A percentile compares a stretch with the other conserved stretches of the same genome.
These are phyloP conservation scores for Austrolebias charrua DNA, from an alignment of 2,797 vertebrate genomes.

Conservation along the genomic window DNA sequence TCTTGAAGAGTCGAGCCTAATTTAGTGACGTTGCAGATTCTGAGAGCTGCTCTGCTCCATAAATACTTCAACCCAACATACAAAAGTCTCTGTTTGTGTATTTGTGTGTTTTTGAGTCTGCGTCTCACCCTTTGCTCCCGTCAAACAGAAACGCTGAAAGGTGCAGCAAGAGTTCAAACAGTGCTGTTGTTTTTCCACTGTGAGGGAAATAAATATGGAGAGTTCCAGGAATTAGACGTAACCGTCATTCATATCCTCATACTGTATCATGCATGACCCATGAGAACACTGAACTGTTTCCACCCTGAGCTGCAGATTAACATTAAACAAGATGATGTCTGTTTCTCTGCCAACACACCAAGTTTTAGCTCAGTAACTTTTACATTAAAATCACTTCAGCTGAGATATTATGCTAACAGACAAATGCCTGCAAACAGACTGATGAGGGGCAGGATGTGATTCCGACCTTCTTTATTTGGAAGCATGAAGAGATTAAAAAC, in stretches of 20 bases:
- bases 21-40: constrained; percentile 3
- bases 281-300: no score
- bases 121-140: constrained; percentile 19
- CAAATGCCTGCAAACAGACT: no score
- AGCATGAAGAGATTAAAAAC: neutral
- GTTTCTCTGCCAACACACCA: no score
- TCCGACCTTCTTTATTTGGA: constrained; percentile 30
- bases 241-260: neutral
- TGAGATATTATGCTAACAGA: no score
- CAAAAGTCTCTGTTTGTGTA: constrained; percentile 25
- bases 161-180: neutral
- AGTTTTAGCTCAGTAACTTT: no score
- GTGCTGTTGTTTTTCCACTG: neutral
- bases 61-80: constrained; percentile 43
- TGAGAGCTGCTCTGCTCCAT: constrained; percentile 12
- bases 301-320: no score
- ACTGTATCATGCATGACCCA: neutral
- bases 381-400: no score
- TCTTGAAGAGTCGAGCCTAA: no score
- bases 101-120: neutral
- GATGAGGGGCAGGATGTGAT: constrained; percentile 23
- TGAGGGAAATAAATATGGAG: neutral
- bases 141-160: constrained; percentile 25
- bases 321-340: no score
- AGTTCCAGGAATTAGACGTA: neutral